Evolutionary conservation across 2,113 vertebrate species (phyloP).

Genomic region (Albula goreensis): DNA sequence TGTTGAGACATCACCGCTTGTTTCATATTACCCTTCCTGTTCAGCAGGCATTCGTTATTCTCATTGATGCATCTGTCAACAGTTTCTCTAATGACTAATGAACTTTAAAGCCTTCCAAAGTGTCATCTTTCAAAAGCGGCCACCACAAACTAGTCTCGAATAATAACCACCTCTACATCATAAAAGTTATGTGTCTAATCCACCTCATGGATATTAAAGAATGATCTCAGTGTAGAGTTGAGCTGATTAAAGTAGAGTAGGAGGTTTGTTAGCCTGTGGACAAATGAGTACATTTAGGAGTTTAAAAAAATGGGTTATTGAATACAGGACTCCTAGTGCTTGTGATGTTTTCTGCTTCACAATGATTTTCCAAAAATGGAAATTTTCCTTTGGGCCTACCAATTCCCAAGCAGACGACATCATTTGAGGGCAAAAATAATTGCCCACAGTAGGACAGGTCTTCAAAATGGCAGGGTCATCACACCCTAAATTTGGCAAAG

Average conservation of each 20-base stretch:
- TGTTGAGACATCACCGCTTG: not conserved
- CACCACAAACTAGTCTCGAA: not conserved
- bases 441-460: constrained; percentile 44
- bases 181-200: not conserved
- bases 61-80: constrained; percentile 9
- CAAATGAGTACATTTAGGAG: not conserved
- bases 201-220: not conserved
- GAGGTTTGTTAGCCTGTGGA: not conserved
- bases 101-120: constrained; percentile 12
- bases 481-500: constrained; percentile 61
- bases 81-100: constrained; percentile 7
- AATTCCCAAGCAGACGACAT: constrained; percentile 65
- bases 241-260: not conserved
- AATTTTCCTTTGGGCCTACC: constrained; percentile 65
- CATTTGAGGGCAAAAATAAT: constrained; percentile 34
- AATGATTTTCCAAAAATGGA: constrained; percentile 46
- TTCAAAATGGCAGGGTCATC: constrained; percentile 53
- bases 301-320: constrained; percentile 16
- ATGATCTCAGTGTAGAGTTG: not conserved
- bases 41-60: constrained; percentile 5
- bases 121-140: constrained; percentile 19
- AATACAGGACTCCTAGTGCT: constrained; percentile 56
- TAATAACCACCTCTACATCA: constrained; percentile 7
- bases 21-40: not conserved
- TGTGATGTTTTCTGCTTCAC: constrained; percentile 2